These are phyloP conservation scores for Athalia cordata DNA, from an alignment of 2,888 invertebrate species.

Conservation along the genomic window DNA sequence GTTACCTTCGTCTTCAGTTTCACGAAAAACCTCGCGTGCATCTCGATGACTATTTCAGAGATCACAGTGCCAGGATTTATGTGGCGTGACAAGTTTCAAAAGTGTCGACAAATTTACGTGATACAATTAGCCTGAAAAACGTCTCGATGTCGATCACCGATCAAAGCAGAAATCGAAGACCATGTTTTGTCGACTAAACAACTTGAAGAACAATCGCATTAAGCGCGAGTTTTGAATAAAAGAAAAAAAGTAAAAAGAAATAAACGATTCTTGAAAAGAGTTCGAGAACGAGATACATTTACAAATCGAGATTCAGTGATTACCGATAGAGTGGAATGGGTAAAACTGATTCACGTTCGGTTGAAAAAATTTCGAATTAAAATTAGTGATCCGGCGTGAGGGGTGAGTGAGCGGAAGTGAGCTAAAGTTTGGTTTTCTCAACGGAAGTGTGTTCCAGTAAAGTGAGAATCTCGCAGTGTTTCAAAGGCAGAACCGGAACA, in stretches of 20 bases:
- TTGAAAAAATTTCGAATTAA: slow-evolving; percentile 10
- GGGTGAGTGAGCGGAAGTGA: slow-evolving; percentile 24
- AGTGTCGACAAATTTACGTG: slow-evolving; percentile 22
- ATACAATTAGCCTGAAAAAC: neutral
- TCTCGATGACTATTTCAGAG: neutral
- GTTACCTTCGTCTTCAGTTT: neutral
- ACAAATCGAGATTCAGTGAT: neutral
- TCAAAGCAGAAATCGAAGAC: neutral
- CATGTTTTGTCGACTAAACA: neutral
- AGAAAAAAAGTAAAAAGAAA: neutral
- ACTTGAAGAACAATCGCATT: neutral
- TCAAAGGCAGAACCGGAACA: slow-evolving; percentile 41
- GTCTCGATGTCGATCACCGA: neutral
- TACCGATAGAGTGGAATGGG: neutral
- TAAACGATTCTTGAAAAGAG: neutral
- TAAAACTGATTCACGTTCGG: neutral
- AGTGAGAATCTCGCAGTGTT: slow-evolving; percentile 38
- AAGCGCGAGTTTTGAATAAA: neutral
- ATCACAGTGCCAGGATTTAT: slow-evolving; percentile 28
- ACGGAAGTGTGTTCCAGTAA: slow-evolving; percentile 39
- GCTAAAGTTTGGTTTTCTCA: slow-evolving; percentile 31
- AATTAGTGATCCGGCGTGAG: slow-evolving; percentile 28
- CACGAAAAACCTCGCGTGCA: neutral
- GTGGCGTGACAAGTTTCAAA: slow-evolving; percentile 6
- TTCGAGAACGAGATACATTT: neutral